Evolutionary conservation across 1,140 invertebrate genomes (phyloP), one percentile per base, ranked within the genome.

Genomic region (Eufriesea mexicana): DNA sequence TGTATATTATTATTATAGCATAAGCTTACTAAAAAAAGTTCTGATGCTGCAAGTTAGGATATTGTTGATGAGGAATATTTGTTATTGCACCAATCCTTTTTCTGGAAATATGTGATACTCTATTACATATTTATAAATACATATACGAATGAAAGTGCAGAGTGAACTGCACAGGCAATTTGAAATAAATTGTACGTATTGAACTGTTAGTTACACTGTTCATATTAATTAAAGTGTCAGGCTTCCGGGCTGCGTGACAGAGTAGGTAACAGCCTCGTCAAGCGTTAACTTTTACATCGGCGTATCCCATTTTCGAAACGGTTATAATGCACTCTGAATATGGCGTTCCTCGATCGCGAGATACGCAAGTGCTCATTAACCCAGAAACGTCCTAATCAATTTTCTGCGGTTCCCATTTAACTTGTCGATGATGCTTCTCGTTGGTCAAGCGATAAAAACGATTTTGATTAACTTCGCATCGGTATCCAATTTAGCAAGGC

Each of bases 331-430:
- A 64, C 20, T 7, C 16, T 8, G 47, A 47, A 81, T 67, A 66
- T 64, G 47, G n/a, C 35, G 10, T 51, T 35, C 20, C 45, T 20
- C n/a, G 57, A 77, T 51, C 49, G 55, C 45, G 64, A 73, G 54
- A 61, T 35, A 64, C 25, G 61, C 61, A 35, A 66, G 49, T 47
- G 61, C 72, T 82, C 72, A 75, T 82, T 82, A 82, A 76, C 72
- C 61, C 23, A 82, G 72, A 76, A 67, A 82, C 72, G 79, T 76
- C 72, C 51, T 67, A 66, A 75, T 67, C 75, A 82, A 76, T 82
- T 82, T 42, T 9, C 51, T 28, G 42, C 16, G 68, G 59, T 75
- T 66, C 25, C 61, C 61, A 45, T 66, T 75, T 75, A 81, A 81
- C 72, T 81, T 54, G 71, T 67, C 25, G 71, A 75, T 66, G 71